Conservation (phyloP, 2,113 vertebrate genomes). For the Anas platyrhynchos region DNA sequence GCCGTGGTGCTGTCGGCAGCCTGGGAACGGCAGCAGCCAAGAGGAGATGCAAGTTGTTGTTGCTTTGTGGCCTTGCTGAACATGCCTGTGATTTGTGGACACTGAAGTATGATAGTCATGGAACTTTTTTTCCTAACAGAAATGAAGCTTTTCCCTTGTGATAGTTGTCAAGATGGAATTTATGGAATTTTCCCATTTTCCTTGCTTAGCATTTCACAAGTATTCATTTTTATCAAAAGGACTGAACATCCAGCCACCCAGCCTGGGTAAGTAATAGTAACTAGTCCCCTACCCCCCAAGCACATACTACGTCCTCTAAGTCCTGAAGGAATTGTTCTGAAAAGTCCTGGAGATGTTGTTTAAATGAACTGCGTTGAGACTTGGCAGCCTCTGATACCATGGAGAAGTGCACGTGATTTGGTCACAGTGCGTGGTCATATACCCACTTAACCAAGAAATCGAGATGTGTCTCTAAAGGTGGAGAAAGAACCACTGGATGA, state of each 20-base stretch:
- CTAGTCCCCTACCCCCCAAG: too few species aligned
- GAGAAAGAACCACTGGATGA: not conserved
- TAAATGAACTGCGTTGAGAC: conserved; percentile 6
- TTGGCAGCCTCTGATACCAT: not conserved
- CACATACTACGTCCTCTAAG: not conserved
- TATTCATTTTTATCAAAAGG: not conserved
- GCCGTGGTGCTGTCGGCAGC: not conserved
- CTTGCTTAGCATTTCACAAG: not conserved
- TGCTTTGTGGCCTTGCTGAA: conserved; percentile 19
- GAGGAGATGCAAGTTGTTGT: not conserved
- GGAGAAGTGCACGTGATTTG: not conserved
- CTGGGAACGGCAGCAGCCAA: not conserved
- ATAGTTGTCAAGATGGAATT: not conserved
- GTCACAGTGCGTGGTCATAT: not conserved
- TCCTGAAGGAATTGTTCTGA: conserved; percentile 6
- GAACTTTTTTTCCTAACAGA: not conserved
- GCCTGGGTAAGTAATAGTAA: not conserved
- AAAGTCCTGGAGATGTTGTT: conserved; percentile 8
- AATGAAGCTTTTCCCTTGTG: not conserved
- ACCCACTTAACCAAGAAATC: not conserved
- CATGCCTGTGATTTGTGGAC: not conserved
- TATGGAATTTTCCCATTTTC: not conserved
- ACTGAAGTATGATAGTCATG: not conserved
- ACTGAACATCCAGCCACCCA: not conserved
- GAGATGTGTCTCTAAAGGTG: not conserved